phyloP scores from a whole-genome alignment of 2,113 vertebrate species.

The Tamias sibiricus region DNA sequence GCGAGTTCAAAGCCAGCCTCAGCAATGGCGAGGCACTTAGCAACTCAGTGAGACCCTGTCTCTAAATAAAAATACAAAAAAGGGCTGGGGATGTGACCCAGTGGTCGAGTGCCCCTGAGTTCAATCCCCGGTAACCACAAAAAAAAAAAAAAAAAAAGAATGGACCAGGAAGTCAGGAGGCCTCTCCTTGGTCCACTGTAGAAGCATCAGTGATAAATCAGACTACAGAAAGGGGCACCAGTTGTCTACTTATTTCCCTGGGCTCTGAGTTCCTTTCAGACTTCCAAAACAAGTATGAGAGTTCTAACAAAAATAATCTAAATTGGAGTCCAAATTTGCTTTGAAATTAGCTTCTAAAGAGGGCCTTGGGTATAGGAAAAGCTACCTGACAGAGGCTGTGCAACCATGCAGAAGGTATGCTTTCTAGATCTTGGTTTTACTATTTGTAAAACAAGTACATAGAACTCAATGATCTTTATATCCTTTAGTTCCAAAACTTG shows the following conservation, averaged over 20 bases:
- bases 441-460: background rate
- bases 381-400: background rate
- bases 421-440: background rate
- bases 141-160: too few species aligned
- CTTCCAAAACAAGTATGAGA: background rate
- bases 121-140: too few species aligned
- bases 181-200: background rate
- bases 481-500: background rate
- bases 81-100: too few species aligned
- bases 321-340: background rate
- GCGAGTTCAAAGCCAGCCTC: too few species aligned
- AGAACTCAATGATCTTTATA: background rate
- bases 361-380: background rate
- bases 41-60: too few species aligned
- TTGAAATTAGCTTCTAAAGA: background rate
- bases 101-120: too few species aligned
- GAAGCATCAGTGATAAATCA: background rate
- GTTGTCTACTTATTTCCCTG: background rate
- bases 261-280: background rate
- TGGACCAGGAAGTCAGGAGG: background rate
- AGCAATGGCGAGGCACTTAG: too few species aligned
- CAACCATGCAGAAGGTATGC: background rate
- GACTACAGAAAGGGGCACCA: background rate
- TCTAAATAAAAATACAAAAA: too few species aligned
- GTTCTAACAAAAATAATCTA: background rate